Base-by-base conservation (phyloP, 2,888 invertebrate species). In the Diloba caeruleocephala region DNA sequence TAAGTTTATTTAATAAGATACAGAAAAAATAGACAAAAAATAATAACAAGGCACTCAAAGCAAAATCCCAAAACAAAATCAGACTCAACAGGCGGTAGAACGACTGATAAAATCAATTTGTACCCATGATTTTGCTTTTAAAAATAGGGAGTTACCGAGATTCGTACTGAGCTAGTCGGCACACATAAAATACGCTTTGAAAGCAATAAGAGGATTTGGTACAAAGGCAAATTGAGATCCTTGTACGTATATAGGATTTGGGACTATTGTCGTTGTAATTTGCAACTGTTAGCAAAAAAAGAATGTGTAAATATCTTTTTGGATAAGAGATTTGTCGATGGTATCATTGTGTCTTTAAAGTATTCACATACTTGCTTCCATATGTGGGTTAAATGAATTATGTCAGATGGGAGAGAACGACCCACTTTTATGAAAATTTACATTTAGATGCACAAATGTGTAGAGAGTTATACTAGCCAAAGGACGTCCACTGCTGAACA, bases 201-300 rank as follows among this genome's bases (percentile, higher is more conserved):
- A 73, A 70, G 50, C 70, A 65, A 73, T 70, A 73, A 73, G 74
- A 45, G 61, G 70, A 70, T 73, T 70, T 61, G 25, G 36, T 65
- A 65, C 39, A 61, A 60, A 70, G 61, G 65, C 56, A 70, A 70
- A 70, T 73, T 70, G 73, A 56, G 70, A 69, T 72, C 65, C 33
- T 52, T 64, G 51, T 60, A 41, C 65, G 41, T 72, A 50, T 46
- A 46, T 32, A 37, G 70, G 70, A 64, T 69, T 70, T 69, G 52
- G 19, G 46, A 41, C 51, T 57, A 57, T 64, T 60, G 60, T 69
- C 65, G 37, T 32, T 41, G 55, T 37, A 52, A 44, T 69, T 69
- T 48, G 19, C 55, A 31, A 38, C 8, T 21, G 64, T 63, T 56
- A 39, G 55, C 45, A 50, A 39, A 54, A 48, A 43, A 53, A 13